Conservation (phyloP, 2,113 vertebrate genomes). For the Australoheros scitulus region DNA sequence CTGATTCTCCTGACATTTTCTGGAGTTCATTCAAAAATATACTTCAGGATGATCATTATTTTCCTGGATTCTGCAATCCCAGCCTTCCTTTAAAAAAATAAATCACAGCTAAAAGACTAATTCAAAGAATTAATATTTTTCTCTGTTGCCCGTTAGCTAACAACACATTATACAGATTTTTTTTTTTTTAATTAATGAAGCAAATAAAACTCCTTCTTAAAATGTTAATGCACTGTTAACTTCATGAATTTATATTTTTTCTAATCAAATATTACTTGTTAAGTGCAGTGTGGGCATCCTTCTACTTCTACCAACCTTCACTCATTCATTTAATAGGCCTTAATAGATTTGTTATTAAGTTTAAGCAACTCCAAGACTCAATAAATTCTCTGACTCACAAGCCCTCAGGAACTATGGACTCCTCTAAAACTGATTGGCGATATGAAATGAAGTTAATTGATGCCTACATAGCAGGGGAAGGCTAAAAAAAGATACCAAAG, state of each 20-base stretch:
- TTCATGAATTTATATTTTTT: rapidly evolving
- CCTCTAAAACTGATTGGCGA: conserved; percentile 1
- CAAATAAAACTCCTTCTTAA: not conserved
- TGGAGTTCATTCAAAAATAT: not conserved
- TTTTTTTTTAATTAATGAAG: too few relatives aligned
- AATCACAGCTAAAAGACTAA: not conserved
- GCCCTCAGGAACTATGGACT: not conserved
- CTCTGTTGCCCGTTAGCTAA: not conserved
- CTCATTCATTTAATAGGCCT: not conserved
- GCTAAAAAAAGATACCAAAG: conserved; percentile 7
- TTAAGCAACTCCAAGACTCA: not conserved
- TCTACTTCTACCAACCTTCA: not conserved
- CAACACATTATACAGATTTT: too few relatives aligned
- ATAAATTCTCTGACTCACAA: not conserved
- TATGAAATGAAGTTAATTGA: not conserved
- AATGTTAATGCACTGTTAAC: not conserved
- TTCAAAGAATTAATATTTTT: not conserved
- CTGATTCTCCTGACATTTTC: not conserved
- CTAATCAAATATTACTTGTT: not conserved
- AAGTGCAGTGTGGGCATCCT: not conserved
- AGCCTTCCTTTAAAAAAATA: not conserved
- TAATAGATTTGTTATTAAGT: conserved; percentile 1
- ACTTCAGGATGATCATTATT: not conserved
- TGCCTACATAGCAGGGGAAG: not conserved
- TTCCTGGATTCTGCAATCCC: not conserved